Conservation (phyloP, 2,888 invertebrate genomes). For the Halictus ligatus region DNA sequence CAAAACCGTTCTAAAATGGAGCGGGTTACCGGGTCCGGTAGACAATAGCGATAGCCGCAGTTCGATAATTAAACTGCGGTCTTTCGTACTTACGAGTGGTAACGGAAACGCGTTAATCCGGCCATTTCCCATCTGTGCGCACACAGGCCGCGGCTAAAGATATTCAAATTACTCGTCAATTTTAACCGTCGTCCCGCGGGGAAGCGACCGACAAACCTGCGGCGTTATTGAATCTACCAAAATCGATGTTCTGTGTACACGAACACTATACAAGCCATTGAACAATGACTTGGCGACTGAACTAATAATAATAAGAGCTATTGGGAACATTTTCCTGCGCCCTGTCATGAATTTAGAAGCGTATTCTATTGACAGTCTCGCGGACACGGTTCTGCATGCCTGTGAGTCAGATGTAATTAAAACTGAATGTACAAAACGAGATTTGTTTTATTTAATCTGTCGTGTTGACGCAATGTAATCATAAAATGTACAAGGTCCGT, state of each 20-base stretch:
- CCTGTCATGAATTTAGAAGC: not conserved
- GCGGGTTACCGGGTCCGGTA: not conserved
- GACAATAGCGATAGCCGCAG: constrained; percentile 16
- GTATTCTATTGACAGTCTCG: not conserved
- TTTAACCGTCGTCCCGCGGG: constrained; percentile 62
- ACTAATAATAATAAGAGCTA: not conserved
- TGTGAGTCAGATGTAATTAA: not conserved
- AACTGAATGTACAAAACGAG: not conserved
- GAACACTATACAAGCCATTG: not conserved
- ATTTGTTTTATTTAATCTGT: not conserved
- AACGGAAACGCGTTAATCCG: constrained; percentile 66
- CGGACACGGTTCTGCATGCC: not conserved
- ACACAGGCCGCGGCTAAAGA: constrained; percentile 47
- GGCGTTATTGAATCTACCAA: constrained; percentile 44
- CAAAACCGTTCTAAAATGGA: constrained; percentile 17
- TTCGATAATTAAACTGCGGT: constrained; percentile 58
- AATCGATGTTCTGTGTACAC: constrained; percentile 35
- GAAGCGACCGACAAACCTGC: constrained; percentile 42
- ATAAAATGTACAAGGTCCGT: not conserved
- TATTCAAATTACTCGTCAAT: constrained; percentile 71
- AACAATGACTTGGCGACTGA: constrained; percentile 5
- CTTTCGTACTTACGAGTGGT: constrained; percentile 62
- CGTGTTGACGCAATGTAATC: not conserved
- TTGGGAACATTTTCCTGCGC: not conserved
- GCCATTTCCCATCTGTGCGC: constrained; percentile 27